Base-by-base conservation (phyloP, 53 echinoderm and acorn worm species). In the Echinometra lucunter region DNA sequence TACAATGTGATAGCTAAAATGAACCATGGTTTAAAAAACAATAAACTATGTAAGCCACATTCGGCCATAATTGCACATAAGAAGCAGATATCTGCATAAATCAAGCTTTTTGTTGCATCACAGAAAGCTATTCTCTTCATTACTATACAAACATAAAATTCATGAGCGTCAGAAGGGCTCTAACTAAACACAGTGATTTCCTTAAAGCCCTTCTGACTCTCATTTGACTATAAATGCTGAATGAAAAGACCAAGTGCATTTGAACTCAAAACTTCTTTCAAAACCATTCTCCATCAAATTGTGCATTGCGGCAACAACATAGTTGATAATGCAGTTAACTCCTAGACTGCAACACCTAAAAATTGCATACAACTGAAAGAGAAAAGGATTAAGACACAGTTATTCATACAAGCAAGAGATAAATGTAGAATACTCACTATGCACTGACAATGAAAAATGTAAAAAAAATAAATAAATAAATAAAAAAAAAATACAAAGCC, bases 31-130 rank as follows among this genome's bases (percentile, higher is more conserved):
- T 85, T 28, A 85, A 85, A 85, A 85, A 85, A 85, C 85, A 85
- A 44, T 11, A 49, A 53, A 85, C n/a, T 85, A 85, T 85, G 56
- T 78, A 92, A 92, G 92, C 92, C 92, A 92, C 92, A 78, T n/a
- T 78, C 40, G 92, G 92, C 92, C 92, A 92, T 92, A 92, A 92
- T 92, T 92, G 92, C 92, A 92, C 92, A 92, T 75, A 55, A 75
- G 49, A 78, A 72, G 56, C 56, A 92, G 45, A 13, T 57, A 21
- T 37, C 89, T 89, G 89, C 85, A 89, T 89, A 89, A 58, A 89
- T 89, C 63, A 89, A 89, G 89, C 89, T 85, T 88, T 47, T 57
- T 18, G 28, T 42, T 57, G 38, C 55, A 88, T 28, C 78, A 78
- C 78, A 38, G 15, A 78, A 13, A 38, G 40, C 78, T 19, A 78